These are phyloP conservation scores for Arremon aurantiirostris DNA, from an alignment of 2,797 vertebrate genomes.

Conservation along the genomic window DNA sequence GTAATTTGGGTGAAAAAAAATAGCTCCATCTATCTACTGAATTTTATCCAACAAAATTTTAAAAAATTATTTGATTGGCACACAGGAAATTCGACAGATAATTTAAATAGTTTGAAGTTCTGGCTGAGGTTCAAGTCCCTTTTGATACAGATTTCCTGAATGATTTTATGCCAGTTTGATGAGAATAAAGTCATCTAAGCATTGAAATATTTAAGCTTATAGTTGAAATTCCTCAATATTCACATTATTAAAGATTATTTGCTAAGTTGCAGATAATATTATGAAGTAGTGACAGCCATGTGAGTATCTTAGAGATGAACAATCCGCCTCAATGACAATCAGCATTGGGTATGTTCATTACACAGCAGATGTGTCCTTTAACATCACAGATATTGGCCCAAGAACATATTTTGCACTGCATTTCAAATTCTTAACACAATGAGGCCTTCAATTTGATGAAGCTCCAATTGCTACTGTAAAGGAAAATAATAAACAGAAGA, in stretches of 20 bases:
- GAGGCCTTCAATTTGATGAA: not conserved
- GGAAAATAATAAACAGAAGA: not conserved
- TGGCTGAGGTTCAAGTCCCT: not conserved
- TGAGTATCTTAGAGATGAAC: not conserved
- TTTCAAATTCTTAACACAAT: not conserved
- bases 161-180: not conserved
- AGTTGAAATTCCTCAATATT: not conserved
- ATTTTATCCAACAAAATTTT: not conserved
- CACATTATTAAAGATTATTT: not conserved
- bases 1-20: not conserved
- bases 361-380: not conserved
- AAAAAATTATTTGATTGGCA: not conserved
- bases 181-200: not conserved
- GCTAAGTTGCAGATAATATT: not conserved
- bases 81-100: not conserved
- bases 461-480: not conserved
- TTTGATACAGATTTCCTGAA: not conserved
- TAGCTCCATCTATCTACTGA: not conserved
- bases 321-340: not conserved
- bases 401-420: not conserved
- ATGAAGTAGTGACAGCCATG: not conserved
- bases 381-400: rapidly evolving
- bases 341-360: not conserved
- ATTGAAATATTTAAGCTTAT: not conserved
- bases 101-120: not conserved